Conservation (phyloP, 2,797 vertebrate species). For the Tinamus major region DNA sequence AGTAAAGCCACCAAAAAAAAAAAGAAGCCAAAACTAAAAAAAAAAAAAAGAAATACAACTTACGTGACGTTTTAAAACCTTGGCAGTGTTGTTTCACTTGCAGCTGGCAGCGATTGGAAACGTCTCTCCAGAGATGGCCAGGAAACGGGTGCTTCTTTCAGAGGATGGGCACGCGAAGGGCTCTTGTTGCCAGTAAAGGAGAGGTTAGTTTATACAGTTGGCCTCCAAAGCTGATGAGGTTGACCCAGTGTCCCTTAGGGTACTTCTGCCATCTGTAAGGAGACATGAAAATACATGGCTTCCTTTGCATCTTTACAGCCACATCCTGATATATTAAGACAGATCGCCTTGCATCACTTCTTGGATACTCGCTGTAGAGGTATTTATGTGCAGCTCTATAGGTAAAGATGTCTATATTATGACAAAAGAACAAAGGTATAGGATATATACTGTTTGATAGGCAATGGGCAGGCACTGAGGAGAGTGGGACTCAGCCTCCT, state of each 20-base stretch:
- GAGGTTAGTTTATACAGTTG: too few relatives aligned
- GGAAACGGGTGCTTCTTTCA: too few relatives aligned
- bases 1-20: neutral
- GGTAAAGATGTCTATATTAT: neutral
- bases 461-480: neutral
- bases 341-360: neutral
- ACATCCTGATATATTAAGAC: neutral
- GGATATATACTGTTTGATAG: neutral
- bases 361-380: neutral
- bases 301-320: neutral
- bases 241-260: too few relatives aligned
- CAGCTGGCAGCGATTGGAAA: neutral
- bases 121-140: neutral
- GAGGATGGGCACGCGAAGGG: too few relatives aligned
- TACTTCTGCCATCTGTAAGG: neutral
- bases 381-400: neutral
- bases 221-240: too few relatives aligned
- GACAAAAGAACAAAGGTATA: neutral
- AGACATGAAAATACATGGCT: neutral
- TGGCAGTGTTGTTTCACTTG: neutral
- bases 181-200: too few relatives aligned
- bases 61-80: neutral
- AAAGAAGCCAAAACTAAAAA: neutral
- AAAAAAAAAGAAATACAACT: neutral
- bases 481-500: neutral